Percentiles rank a stretch among this genome's conserved stretches.
phyloP scores from a whole-genome alignment of 2,797 vertebrate species.

The Smutsia gigantea region DNA sequence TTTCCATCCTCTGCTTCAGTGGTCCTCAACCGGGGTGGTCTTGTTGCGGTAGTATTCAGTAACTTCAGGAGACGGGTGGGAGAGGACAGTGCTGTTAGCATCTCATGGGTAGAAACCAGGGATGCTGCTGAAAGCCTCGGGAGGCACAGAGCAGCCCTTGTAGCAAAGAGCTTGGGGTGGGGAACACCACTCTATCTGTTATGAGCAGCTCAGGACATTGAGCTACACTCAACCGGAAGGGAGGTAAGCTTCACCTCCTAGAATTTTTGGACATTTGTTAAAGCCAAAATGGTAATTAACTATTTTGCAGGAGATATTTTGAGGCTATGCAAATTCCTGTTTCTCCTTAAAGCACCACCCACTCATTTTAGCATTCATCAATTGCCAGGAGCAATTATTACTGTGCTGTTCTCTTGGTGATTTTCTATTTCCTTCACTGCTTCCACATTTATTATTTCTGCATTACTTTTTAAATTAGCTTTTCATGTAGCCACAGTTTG shows the following conservation, averaged over 20 bases:
- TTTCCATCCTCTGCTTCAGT: not conserved
- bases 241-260: not conserved
- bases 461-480: slow-evolving; percentile 55
- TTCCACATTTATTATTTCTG: slow-evolving; percentile 53
- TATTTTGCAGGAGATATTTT: slow-evolving; percentile 15
- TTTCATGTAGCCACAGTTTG: slow-evolving; percentile 30
- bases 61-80: not conserved
- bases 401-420: not conserved
- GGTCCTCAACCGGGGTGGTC: not conserved
- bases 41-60: not conserved
- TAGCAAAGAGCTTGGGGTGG: not conserved
- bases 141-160: no score
- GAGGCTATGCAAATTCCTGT: not conserved
- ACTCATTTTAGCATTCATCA: slow-evolving; percentile 32
- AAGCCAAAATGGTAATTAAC: not conserved
- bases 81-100: not conserved
- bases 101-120: not conserved
- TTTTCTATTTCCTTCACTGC: slow-evolving; percentile 48
- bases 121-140: not conserved
- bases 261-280: not conserved
- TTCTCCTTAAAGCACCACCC: slow-evolving; percentile 4
- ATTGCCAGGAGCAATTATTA: slow-evolving; percentile 11
- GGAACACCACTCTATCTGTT: not conserved
- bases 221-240: not conserved
- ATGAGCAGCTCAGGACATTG: not conserved